Evolutionary conservation across 2,888 invertebrate genomes (phyloP).

Genomic region (Teinopalpus imperialis): DNA sequence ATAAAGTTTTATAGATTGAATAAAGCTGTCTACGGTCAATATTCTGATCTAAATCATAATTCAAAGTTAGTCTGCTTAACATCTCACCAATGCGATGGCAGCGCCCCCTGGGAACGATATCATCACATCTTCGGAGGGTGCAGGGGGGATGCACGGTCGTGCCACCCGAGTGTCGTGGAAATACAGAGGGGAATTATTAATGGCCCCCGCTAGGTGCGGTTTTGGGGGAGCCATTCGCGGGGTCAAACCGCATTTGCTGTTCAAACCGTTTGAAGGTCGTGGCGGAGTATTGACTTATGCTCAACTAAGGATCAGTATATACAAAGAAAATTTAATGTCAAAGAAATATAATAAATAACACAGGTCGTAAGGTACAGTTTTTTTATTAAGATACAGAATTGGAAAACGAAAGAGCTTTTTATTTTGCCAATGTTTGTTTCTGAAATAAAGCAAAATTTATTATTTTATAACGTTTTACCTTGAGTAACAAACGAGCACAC

Average conservation of each 20-base stretch:
- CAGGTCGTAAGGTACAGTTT: too few species aligned
- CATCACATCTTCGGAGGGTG: slow-evolving; percentile 18
- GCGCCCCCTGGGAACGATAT: slow-evolving; percentile 25
- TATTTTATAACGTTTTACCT: too few species aligned
- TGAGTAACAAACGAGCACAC: too few species aligned
- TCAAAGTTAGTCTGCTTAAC: slow-evolving; percentile 29
- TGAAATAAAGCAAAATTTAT: too few species aligned
- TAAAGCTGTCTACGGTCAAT: too few species aligned
- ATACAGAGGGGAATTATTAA: slow-evolving; percentile 38
- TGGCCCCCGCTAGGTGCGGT: slow-evolving; percentile 27
- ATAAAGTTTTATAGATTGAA: too few species aligned
- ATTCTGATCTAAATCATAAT: slow-evolving; percentile 6
- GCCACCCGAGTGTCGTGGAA: slow-evolving; percentile 31
- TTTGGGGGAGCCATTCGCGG: background rate
- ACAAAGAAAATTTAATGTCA: too few species aligned
- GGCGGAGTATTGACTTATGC: slow-evolving; percentile 6
- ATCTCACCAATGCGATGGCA: slow-evolving; percentile 32
- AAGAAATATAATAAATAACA: too few species aligned
- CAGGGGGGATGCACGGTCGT: slow-evolving; percentile 28
- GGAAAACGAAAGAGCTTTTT: too few species aligned
- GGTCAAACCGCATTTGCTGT: slow-evolving; percentile 18
- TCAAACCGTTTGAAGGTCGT: slow-evolving; percentile 17
- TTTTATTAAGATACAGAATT: too few species aligned
- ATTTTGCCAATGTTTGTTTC: too few species aligned
- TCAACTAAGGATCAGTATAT: too few species aligned